These are phyloP conservation scores for Papilio demoleus DNA, from an alignment of 2,888 invertebrate species.

Conservation along the genomic window DNA sequence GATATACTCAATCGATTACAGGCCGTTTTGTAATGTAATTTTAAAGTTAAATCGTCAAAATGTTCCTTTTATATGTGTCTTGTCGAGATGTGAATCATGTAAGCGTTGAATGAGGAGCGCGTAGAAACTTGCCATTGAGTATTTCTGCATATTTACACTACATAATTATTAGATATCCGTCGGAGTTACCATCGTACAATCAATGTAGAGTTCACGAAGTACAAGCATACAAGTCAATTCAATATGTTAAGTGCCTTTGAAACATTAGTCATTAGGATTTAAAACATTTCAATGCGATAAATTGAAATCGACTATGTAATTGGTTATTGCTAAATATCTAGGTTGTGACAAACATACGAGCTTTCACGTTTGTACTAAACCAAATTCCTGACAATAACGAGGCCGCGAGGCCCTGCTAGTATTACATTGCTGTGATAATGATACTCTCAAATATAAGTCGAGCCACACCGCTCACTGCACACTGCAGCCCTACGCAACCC, in stretches of 20 bases:
- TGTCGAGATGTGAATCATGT: slow-evolving; percentile 22
- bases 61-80: slow-evolving; percentile 26
- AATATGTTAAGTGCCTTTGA: slow-evolving; percentile 81
- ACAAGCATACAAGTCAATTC: slow-evolving; percentile 79
- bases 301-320: slow-evolving; percentile 54
- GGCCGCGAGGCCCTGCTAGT: slow-evolving; percentile 43
- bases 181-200: slow-evolving; percentile 82
- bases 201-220: slow-evolving; percentile 78
- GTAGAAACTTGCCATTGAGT: slow-evolving; percentile 50
- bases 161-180: slow-evolving; percentile 67
- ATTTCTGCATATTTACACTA: slow-evolving; percentile 63
- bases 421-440: slow-evolving; percentile 53
- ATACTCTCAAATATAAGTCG: slow-evolving; percentile 44
- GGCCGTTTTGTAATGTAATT: slow-evolving; percentile 33
- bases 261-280: slow-evolving; percentile 81
- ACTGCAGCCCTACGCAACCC: slow-evolving; percentile 39
- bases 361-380: slow-evolving; percentile 10
- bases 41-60: slow-evolving; percentile 27
- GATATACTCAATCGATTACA: slow-evolving; percentile 42
- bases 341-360: slow-evolving; percentile 63
- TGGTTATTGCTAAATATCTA: slow-evolving; percentile 64
- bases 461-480: slow-evolving; percentile 42
- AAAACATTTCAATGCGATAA: slow-evolving; percentile 63
- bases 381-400: slow-evolving; percentile 23
- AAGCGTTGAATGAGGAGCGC: neutral